Conservation (phyloP, 2,797 vertebrate species). For the Sebastes minor region DNA sequence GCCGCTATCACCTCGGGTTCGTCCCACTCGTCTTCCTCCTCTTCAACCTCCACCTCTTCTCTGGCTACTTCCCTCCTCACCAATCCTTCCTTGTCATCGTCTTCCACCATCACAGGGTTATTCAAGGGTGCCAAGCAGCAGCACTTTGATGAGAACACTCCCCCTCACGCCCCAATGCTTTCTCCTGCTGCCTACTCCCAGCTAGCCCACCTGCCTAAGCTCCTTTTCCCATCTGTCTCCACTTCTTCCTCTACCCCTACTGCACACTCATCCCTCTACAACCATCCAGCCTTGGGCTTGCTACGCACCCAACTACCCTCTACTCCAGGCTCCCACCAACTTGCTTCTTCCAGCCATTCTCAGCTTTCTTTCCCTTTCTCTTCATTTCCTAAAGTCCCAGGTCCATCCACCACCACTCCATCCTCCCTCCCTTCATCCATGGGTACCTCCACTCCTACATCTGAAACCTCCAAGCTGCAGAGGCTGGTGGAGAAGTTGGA, state of each 20-base stretch:
- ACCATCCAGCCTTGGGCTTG: constrained; percentile 74
- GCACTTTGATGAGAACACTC: constrained; percentile 85
- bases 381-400: constrained; percentile 75
- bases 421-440: constrained; percentile 71
- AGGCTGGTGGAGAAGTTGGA: constrained; percentile 92
- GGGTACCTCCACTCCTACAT: constrained; percentile 78
- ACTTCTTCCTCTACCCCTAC: constrained; percentile 65
- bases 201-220: constrained; percentile 81
- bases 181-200: constrained; percentile 83
- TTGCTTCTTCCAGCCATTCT: constrained; percentile 74
- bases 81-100: constrained; percentile 76
- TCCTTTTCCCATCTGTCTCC: constrained; percentile 81
- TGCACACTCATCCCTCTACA: constrained; percentile 72
- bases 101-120: constrained; percentile 77
- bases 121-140: constrained; percentile 81
- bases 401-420: constrained; percentile 62
- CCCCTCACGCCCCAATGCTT: constrained; percentile 77
- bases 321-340: constrained; percentile 66
- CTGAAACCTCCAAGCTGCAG: constrained; percentile 93
- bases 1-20: constrained; percentile 70
- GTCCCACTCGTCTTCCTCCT: constrained; percentile 67
- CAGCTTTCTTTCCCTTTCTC: constrained; percentile 80
- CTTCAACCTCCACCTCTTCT: constrained; percentile 77
- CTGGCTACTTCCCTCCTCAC: constrained; percentile 75
- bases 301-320: constrained; percentile 72